Base-by-base conservation (phyloP, 2,797 vertebrate species). In the Danio jaintianensis region DNA sequence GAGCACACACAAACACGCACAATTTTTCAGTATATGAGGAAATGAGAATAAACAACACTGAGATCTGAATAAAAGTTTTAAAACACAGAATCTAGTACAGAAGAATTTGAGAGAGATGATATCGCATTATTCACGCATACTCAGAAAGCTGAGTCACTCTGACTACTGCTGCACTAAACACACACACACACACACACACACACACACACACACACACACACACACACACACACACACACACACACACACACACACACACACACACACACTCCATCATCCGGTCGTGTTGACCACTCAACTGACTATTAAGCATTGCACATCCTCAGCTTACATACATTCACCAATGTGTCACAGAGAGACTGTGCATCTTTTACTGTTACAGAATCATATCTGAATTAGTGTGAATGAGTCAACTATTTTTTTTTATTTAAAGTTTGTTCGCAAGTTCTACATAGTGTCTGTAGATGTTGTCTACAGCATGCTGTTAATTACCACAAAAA, bases 121-220 rank as follows among this genome's bases (percentile, higher is more conserved):
- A 12, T 56, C 40, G 12, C 7, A 58, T 20, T 22, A 11, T 78
- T 38, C 20, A 63, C 10, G 58, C 53, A 86, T 50, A 59, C 36
- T 70, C n/a, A 74, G 42, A 62, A 72, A 10, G 42, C 43, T 43
- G 71, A 84, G 62, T 84, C 78, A 86, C 62, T 75, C 52, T 43
- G 36, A 58, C 80, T 71, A 15, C 43, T 18, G 9, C 38, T 40
- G 18, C 18, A 67, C 18, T 45, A 6, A 63, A 72, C 67, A 72
- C 20, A 55, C 29, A 63, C 52, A 71, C 67, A 67, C 59, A 71
- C 53, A 75, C 63, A 53, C 29, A 64, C 10, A 72, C 12, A 62
- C 29, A 53, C 29, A 64, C 10, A 72, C 12, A 62, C 29, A 53
- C 29, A 64, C 10, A 72, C 12, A 62, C 29, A 55, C 29, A 63